Evolutionary conservation across 2,888 invertebrate genomes (phyloP), one percentile per base, ranked within the genome.

Genomic region (Villa cingulata): DNA sequence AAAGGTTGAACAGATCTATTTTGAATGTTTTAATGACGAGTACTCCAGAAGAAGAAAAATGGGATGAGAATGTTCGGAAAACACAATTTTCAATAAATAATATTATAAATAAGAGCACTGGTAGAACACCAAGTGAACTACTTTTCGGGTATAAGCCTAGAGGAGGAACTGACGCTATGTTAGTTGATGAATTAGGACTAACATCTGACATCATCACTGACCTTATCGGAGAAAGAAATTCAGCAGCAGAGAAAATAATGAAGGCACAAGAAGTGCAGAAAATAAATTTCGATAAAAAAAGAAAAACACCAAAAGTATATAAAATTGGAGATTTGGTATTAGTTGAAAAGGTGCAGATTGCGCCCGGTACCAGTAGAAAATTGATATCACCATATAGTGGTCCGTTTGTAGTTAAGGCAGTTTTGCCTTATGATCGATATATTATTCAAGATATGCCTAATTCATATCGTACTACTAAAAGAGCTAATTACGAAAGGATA

Each of bases 361-460:
- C 55, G 2, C 43, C 46, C 2, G 53, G 53, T 12, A 46, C 34
- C 19, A 56, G 53, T 45, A 55, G 58, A 46, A 59, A 58, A 49
- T 46, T 57, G 15, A 53, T 58, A 32, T 53, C 54, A 6, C 57
- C 56, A 42, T 58, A 48, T 51, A 54, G 55, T 45, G 58, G 57
- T 9, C 59, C 58, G 16, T 59, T 57, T 46, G 54, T 48, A 18
- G 51, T 58, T 17, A 50, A 51, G 36, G 10, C 12, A 7, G 37
- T 38, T 4, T 12, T 38, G 17, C 37, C 16, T 7, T 17, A 38
- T 38, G 37, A 38, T 17, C 4, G 37, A 9, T 38, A 14, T 38
- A 4, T 38, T 4, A 17, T 38, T 4, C 6, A n/a, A 9, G 37
- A 38, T 17, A 38, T 38, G 37, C 27, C 4, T 27, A 6, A 9